Evolutionary conservation across 2,888 invertebrate genomes (phyloP).

Genomic region (Drosophila paramelanica): DNA sequence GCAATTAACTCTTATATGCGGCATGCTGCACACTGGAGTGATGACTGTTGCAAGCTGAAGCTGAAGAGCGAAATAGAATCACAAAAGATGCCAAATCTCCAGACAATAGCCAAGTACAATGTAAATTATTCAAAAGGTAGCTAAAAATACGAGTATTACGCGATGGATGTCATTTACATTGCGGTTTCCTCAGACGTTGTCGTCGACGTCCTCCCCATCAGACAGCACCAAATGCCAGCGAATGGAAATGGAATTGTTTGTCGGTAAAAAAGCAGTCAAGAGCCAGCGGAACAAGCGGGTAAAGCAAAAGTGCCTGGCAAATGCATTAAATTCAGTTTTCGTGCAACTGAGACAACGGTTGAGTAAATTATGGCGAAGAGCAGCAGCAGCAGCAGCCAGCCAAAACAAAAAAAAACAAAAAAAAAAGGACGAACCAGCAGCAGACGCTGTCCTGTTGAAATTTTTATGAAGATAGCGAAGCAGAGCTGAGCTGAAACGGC

Average conservation of each 20-base stretch:
- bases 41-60: constrained; percentile 22
- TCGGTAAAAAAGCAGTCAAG: constrained; percentile 18
- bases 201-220: constrained; percentile 8
- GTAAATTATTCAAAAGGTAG: constrained; percentile 77
- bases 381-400: constrained; percentile 37
- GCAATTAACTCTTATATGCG: constrained; percentile 55
- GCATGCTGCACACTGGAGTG: constrained; percentile 30
- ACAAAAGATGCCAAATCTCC: constrained; percentile 62
- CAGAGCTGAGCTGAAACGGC: constrained; percentile 5
- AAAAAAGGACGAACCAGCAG: constrained; percentile 1
- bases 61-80: constrained; percentile 32
- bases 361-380: constrained; percentile 75
- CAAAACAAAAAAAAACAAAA: constrained; percentile 4
- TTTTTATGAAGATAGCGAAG: constrained; percentile 61
- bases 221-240: constrained; percentile 37
- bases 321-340: constrained; percentile 77
- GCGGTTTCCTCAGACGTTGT: constrained; percentile 37
- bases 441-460: constrained; percentile 55
- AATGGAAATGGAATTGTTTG: constrained; percentile 58
- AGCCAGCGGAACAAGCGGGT: constrained; percentile 13
- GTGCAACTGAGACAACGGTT: constrained; percentile 77
- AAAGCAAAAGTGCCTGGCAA: constrained; percentile 69
- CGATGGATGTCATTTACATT: constrained; percentile 73
- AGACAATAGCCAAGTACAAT: constrained; percentile 70
- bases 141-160: constrained; percentile 61